phyloP scores from a whole-genome alignment of 2,888 invertebrate genomes.

The Agonum fuliginosum region DNA sequence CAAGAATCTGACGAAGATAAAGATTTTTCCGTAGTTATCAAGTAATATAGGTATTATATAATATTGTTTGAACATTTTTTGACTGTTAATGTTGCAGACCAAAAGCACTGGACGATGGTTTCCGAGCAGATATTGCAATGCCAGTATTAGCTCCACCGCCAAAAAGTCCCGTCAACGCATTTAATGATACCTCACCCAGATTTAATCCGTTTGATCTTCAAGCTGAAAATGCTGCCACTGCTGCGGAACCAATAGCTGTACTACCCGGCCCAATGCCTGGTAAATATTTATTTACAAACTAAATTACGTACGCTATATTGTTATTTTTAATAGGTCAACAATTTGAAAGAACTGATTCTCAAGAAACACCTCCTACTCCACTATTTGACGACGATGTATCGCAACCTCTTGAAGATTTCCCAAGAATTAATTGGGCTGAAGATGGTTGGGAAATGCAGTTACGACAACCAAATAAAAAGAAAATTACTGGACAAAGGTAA shows the following conservation, averaged over 20 bases:
- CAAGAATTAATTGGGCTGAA: slow-evolving; percentile 83
- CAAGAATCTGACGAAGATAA: slow-evolving; percentile 87
- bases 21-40: slow-evolving; percentile 88
- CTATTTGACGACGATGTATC: slow-evolving; percentile 95
- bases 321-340: slow-evolving; percentile 64
- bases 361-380: slow-evolving; percentile 93
- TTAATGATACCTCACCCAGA: slow-evolving; percentile 79
- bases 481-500: slow-evolving; percentile 90
- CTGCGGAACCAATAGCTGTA: slow-evolving; percentile 68
- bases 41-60: slow-evolving; percentile 73
- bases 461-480: slow-evolving; percentile 96
- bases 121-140: slow-evolving; percentile 76
- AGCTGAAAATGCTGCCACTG: slow-evolving; percentile 71
- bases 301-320: neutral
- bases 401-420: slow-evolving; percentile 93
- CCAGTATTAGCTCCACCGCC: slow-evolving; percentile 87
- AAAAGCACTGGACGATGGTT: slow-evolving; percentile 73
- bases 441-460: slow-evolving; percentile 98
- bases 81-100: slow-evolving; percentile 71
- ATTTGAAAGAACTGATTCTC: slow-evolving; percentile 76
- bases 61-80: neutral
- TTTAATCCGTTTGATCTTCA: slow-evolving; percentile 87
- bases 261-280: slow-evolving; percentile 69
- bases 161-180: slow-evolving; percentile 74
- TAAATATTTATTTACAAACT: slow-evolving; percentile 62